Conservation (phyloP, 2,888 invertebrate genomes). For the Acronicta psi region DNA sequence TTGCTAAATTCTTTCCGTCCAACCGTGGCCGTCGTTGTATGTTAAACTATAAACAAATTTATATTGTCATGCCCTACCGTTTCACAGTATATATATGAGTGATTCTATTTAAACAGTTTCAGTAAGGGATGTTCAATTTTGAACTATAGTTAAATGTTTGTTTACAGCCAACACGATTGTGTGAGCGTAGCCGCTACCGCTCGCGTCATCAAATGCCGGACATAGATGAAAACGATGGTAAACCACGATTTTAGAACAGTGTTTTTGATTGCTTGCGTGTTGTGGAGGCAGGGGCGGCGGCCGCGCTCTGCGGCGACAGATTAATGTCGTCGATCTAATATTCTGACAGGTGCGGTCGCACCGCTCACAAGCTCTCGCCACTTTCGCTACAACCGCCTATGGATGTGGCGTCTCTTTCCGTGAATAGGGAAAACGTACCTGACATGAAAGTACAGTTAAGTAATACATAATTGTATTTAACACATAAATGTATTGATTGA, state of each 20-base stretch:
- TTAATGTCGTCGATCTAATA: conserved; percentile 85
- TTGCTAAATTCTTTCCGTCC: conserved; percentile 82
- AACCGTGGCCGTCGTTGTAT: conserved; percentile 61
- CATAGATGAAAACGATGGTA: conserved; percentile 75
- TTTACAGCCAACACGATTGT: conserved; percentile 2
- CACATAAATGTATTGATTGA: too few relatives aligned
- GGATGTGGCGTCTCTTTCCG: conserved; percentile 43
- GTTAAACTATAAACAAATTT: conserved; percentile 47
- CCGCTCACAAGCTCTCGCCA: conserved; percentile 31
- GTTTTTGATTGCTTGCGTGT: conserved; percentile 78
- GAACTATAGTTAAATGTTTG: not conserved
- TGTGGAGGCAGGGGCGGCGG: conserved; percentile 25
- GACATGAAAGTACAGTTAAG: not conserved
- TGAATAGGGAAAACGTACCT: not conserved
- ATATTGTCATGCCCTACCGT: not conserved
- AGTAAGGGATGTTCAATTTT: not conserved
- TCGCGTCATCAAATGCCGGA: conserved; percentile 69
- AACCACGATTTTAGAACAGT: conserved; percentile 78
- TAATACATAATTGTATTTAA: too few relatives aligned
- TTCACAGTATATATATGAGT: not conserved
- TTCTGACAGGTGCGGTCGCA: conserved; percentile 79
- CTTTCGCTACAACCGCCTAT: conserved; percentile 14
- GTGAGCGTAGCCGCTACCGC: conserved; percentile 9
- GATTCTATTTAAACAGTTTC: not conserved
- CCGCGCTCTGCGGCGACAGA: conserved; percentile 67